Evolutionary conservation across 23 tunicate species (phyloP).

Genomic region (Halocynthia aurantium): DNA sequence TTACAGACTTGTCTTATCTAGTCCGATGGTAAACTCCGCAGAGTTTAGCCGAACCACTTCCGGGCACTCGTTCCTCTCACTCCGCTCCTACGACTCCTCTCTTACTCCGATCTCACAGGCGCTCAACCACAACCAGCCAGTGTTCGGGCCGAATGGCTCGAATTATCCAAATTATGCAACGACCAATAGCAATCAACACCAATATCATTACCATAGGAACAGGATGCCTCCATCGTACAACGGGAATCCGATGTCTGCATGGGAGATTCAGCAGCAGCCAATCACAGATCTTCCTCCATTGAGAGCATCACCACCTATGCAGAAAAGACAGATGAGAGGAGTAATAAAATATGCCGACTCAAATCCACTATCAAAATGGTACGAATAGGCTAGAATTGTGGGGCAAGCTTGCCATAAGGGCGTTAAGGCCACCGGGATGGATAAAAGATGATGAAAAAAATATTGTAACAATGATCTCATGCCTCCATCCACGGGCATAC

Average conservation of each 20-base stretch:
- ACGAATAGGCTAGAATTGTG: no score
- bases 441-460: no score
- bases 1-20: constrained; percentile 67
- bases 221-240: not conserved
- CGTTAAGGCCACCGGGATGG: no score
- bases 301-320: constrained; percentile 28
- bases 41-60: constrained; percentile 72
- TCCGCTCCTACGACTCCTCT: constrained; percentile 49
- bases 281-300: constrained; percentile 62
- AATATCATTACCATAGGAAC: not conserved
- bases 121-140: constrained; percentile 6
- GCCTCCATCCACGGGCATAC: no score
- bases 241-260: constrained; percentile 5
- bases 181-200: constrained; percentile 9
- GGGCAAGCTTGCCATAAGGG: no score
- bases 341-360: not conserved
- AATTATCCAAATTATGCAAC: constrained; percentile 26
- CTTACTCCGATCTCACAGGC: constrained; percentile 58
- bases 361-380: no score
- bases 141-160: constrained; percentile 12
- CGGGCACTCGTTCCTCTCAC: constrained; percentile 57
- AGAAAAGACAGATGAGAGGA: constrained; percentile 7
- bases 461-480: not conserved
- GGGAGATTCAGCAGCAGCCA: constrained; percentile 14
- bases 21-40: constrained; percentile 47